Evolutionary conservation across 2,113 vertebrate genomes (phyloP), one percentile per base, ranked within the genome.

Genomic region (Oncorhynchus tshawytscha): DNA sequence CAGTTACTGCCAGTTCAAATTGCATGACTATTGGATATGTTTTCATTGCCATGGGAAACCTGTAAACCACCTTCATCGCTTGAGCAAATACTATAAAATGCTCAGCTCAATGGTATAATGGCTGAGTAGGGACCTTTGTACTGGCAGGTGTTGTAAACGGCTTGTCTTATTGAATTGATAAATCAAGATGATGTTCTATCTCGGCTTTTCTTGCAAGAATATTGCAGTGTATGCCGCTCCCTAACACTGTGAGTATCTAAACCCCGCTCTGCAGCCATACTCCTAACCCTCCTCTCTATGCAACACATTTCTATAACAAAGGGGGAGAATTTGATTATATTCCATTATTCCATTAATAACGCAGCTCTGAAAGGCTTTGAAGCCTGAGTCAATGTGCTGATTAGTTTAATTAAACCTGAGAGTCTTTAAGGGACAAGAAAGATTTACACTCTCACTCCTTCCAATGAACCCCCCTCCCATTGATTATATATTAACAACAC

Each of bases 401-500:
- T 89, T 89, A 88, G 86, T 91, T 91, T 90, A 88, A 93, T 93
- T 91, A 89, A 91, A 91, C 83, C 79, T 89, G 59, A 81, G 78
- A 86, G 84, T 87, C 85, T 72, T 54, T 59, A 75, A 75, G 74
- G 85, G 81, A 86, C 76, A 62, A 82, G 77, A 48, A 75, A 84
- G 86, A 90, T 88, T 88, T 85, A 73, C 80, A 82, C 80, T 77
- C 84, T 18, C 24, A 64, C 29, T 48, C 76, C 79, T 76, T 81
- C 25, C 74, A 59, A 29, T 86, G 83, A 87, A 81, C 82, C 75
- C 67, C 74, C 78, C 74, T 67, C 39, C 82, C 59, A 90, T 90
- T 78, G 87, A 91, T 92, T 92, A 84, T 89, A 89, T 88, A 91
- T 86, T 91, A 92, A 78, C 88, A 88, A 72, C 79, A 70, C 80